Conservation (phyloP, 2,888 invertebrate genomes). For the Phengaris arion region DNA sequence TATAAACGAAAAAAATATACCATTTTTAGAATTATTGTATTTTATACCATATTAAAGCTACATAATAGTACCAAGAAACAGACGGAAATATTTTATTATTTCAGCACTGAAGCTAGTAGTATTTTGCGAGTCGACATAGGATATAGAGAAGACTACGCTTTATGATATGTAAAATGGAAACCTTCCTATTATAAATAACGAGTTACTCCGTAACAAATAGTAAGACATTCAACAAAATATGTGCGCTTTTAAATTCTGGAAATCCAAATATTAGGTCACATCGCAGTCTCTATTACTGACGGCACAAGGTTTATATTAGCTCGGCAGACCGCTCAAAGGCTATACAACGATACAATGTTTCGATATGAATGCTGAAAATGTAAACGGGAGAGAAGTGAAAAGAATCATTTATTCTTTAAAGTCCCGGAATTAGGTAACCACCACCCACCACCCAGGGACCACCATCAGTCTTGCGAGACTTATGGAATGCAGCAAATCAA, state of each 20-base stretch:
- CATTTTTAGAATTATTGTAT: too few relatives aligned
- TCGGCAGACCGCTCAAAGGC: neutral
- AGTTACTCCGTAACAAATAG: conserved; percentile 23
- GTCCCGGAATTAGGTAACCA: conserved; percentile 8
- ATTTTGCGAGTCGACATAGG: neutral
- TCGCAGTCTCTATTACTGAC: neutral
- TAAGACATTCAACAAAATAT: conserved; percentile 26
- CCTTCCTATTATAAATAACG: conserved; percentile 8
- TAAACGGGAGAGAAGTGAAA: conserved; percentile 11
- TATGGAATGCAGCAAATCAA: neutral
- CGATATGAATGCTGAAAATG: conserved; percentile 21
- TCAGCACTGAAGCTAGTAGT: neutral
- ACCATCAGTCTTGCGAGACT: neutral
- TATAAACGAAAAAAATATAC: too few relatives aligned
- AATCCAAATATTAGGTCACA: conserved; percentile 23
- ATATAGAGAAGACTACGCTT: neutral
- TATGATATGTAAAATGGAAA: neutral
- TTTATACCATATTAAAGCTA: too few relatives aligned
- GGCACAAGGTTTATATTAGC: neutral
- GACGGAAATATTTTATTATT: too few relatives aligned
- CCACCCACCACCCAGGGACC: neutral
- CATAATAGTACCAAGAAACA: too few relatives aligned
- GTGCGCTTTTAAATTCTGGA: conserved; percentile 18
- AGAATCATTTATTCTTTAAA: conserved; percentile 22
- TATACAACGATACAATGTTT: conserved; percentile 26